Percentiles rank a stretch among this genome's conserved stretches.
Evolutionary conservation across 2,888 invertebrate genomes (phyloP).

Genomic region (Aspidiotus rigidus): DNA sequence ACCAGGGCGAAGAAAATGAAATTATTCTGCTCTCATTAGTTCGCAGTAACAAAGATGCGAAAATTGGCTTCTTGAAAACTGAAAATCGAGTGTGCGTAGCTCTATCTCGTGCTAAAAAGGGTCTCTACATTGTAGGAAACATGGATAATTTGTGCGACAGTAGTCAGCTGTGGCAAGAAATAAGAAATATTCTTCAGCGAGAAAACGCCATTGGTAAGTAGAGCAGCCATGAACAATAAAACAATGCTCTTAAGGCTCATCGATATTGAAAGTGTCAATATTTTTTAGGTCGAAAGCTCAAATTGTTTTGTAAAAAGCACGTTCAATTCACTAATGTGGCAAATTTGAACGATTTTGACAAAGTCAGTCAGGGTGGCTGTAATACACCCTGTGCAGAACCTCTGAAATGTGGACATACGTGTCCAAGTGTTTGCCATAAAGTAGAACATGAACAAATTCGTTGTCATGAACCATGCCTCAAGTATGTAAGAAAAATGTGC

Average conservation of each 20-base stretch:
- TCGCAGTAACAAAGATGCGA: constrained; percentile 57
- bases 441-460: constrained; percentile 46
- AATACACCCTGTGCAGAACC: constrained; percentile 46
- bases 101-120: constrained; percentile 61
- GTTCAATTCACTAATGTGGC: constrained; percentile 43
- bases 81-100: constrained; percentile 69
- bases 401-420: constrained; percentile 55
- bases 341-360: constrained; percentile 28
- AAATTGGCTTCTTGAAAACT: constrained; percentile 60
- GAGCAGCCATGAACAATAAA: too few relatives aligned
- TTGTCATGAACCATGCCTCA: constrained; percentile 47
- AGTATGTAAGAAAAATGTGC: too few relatives aligned
- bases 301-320: constrained; percentile 50
- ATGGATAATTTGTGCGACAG: constrained; percentile 50
- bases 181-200: constrained; percentile 46
- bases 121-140: constrained; percentile 66
- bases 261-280: constrained; percentile 56
- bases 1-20: constrained; percentile 70
- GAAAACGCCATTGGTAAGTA: constrained; percentile 49
- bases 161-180: constrained; percentile 51
- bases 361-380: constrained; percentile 55
- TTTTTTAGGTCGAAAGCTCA: constrained; percentile 35
- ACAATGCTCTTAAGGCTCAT: too few relatives aligned
- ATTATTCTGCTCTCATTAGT: constrained; percentile 71
- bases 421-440: constrained; percentile 53